Evolutionary conservation across 2,797 vertebrate species (phyloP).

Genomic region (Protonibea diacanthus): DNA sequence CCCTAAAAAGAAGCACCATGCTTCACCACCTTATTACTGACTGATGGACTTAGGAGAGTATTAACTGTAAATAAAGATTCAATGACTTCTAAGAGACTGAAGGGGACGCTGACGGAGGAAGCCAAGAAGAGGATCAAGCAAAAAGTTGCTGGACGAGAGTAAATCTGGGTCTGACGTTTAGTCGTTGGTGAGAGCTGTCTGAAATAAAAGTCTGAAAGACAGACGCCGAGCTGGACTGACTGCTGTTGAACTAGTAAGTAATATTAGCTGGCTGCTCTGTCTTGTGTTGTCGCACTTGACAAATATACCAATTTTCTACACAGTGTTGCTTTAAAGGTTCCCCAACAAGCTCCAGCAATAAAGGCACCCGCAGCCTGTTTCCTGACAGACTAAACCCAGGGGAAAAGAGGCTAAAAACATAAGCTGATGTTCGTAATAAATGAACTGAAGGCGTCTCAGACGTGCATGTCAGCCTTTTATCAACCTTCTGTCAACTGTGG

Average conservation of each 20-base stretch:
- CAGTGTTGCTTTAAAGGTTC: background rate
- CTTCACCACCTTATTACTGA: background rate
- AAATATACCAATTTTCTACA: too few species aligned
- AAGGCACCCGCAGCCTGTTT: too few species aligned
- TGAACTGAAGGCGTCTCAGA: background rate
- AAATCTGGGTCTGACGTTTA: too few species aligned
- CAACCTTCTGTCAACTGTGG: background rate
- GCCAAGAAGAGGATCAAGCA: too few species aligned
- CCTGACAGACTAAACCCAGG: conserved; percentile 4
- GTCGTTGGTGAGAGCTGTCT: too few species aligned
- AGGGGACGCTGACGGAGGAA: too few species aligned
- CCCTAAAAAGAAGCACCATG: background rate
- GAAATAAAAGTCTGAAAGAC: too few species aligned
- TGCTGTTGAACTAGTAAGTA: too few species aligned
- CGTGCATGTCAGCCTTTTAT: background rate
- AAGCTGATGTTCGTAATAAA: background rate
- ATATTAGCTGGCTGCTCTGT: too few species aligned
- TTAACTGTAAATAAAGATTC: background rate
- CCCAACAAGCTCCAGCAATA: background rate
- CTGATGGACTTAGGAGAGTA: background rate
- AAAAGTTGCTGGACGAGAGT: too few species aligned
- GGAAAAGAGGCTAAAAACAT: background rate
- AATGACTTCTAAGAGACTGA: background rate
- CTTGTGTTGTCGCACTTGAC: too few species aligned
- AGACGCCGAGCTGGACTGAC: too few species aligned